Conservation (phyloP, 2,888 invertebrate species). For the Bimastos eiseni region DNA sequence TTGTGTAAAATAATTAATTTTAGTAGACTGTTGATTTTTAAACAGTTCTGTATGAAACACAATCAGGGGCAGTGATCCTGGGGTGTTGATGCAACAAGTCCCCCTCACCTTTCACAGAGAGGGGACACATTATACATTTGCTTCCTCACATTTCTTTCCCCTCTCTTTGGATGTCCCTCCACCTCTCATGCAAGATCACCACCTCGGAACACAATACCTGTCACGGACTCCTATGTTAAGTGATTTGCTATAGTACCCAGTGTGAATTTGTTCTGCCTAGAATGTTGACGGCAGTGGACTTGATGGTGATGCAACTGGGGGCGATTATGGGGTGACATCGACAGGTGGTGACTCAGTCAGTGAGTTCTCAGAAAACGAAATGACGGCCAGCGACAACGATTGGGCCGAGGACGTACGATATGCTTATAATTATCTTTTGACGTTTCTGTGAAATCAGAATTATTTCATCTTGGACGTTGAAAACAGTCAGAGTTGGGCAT, state of each 20-base stretch:
- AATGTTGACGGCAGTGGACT: background rate
- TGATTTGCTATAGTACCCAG: background rate
- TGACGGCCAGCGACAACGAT: constrained; percentile 16
- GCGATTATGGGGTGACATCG: constrained; percentile 43
- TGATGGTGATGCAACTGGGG: background rate
- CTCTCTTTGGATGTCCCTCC: no score
- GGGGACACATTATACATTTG: no score
- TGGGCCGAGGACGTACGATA: background rate
- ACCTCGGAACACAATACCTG: no score
- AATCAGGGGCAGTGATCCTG: no score
- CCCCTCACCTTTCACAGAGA: no score
- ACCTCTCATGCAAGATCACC: no score
- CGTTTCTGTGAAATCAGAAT: background rate
- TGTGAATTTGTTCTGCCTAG: background rate
- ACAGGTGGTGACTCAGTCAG: constrained; percentile 51
- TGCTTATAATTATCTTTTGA: background rate
- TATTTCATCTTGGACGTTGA: background rate
- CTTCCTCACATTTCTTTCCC: no score
- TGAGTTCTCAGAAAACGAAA: constrained; percentile 50
- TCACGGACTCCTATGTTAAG: background rate
- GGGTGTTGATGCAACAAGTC: no score
- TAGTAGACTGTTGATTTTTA: no score
- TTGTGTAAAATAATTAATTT: no score
- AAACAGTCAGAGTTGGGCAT: background rate
- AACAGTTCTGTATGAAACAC: no score